phyloP scores from a whole-genome alignment of 2,888 invertebrate species.

The Campopleginae sp. region DNA sequence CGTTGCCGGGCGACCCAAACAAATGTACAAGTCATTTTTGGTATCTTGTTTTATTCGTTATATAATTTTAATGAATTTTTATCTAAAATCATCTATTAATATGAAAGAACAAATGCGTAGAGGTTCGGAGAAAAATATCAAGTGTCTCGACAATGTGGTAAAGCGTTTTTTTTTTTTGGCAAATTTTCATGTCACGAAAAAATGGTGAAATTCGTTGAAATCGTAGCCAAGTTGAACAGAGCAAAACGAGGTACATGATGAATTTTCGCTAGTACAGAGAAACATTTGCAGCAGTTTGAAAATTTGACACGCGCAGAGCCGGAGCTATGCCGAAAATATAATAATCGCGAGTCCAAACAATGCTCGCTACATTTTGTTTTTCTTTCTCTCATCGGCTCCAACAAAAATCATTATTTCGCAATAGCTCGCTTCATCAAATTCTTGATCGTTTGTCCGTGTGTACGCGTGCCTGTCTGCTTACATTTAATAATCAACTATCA shows the following conservation, averaged over 20 bases:
- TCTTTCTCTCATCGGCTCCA: too few relatives aligned
- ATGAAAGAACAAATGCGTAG: constrained; percentile 50
- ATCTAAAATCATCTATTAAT: constrained; percentile 45
- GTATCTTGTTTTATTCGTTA: constrained; percentile 52
- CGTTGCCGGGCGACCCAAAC: constrained; percentile 55
- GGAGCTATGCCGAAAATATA: neutral
- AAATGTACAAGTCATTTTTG: constrained; percentile 60
- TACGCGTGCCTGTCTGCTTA: neutral
- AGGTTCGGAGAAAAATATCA: constrained; percentile 1
- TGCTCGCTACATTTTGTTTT: neutral
- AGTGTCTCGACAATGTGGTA: constrained; percentile 15
- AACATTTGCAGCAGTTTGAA: constrained; percentile 29
- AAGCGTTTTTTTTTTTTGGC: constrained; percentile 62
- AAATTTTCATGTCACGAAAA: constrained; percentile 59
- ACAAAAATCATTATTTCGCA: too few relatives aligned
- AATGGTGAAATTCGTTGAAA: constrained; percentile 30
- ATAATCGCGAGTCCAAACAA: neutral
- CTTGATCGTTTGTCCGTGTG: constrained; percentile 7
- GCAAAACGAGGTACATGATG: constrained; percentile 38
- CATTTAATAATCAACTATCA: constrained; percentile 56
- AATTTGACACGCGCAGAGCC: neutral
- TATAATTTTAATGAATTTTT: neutral
- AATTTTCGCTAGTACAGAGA: constrained; percentile 37
- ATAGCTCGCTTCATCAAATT: too few relatives aligned
- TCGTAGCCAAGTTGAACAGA: constrained; percentile 50